Base-by-base conservation (phyloP, 2,113 vertebrate genomes). In the Clarias macrocephalus region DNA sequence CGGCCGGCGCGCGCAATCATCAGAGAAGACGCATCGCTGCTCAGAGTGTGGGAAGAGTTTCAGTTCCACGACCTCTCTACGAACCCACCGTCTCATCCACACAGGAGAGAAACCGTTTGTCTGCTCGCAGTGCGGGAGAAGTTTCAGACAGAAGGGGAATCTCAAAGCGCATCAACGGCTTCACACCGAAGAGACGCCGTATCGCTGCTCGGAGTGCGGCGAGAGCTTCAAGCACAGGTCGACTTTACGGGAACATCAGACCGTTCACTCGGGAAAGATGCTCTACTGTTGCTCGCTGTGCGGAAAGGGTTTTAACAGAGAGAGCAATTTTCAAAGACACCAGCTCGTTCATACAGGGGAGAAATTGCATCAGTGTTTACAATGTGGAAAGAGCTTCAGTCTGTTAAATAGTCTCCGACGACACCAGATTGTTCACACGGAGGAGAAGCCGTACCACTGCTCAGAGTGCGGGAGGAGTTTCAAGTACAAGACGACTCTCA, bases 331-430 rank as follows among this genome's bases (percentile, higher is more conserved):
- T 13, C 30, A 19, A 7, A 28, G 33, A 62, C 79, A 81, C 57
- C 57, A 81, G 16, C 79, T 30, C 6, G 37, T 81, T 62, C 79
- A 81, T 59, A 81, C 79, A 5, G 79, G 79, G 13, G 79, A 81
- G 79, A 81, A 62, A 62, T 59, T 57, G 0, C 62, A 62, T 15
- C 28, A 23, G 1, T 81, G 79, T 9, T 23, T 81, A 42, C 28
- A 59, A 19, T 81, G 79, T 25, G 57, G 57, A 1, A 33, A 21
- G 25, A 5, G 79, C 7, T 81, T 81, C 37, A 37, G 28, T 42
- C 79, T 60, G 79, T 59, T 18, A 5, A 59, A 57, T 1, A 33
- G 15, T 37, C 79, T 81, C 18, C 37, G 9, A 42, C 60, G n/a
- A 3, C 79, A 60, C 6, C 79, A 33, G 5, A 19, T 30, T 3